Percentiles rank a stretch among this genome's conserved stretches.
Conservation (phyloP, 2,888 invertebrate species). For the Autographa gamma region DNA sequence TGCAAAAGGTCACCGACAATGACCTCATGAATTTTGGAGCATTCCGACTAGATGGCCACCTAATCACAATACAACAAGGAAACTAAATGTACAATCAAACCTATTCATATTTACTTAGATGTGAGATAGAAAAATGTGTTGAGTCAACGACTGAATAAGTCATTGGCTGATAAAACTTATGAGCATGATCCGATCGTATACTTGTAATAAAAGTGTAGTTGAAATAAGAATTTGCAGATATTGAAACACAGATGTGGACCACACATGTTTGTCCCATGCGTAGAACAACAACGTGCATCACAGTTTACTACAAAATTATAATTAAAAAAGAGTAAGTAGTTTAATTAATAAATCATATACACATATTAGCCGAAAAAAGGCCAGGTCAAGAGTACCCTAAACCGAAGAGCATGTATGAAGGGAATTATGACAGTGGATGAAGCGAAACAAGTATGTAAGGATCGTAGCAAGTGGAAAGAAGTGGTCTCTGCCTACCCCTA, state of each 20-base stretch:
- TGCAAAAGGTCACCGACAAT: conserved; percentile 59
- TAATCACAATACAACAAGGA: conserved; percentile 57
- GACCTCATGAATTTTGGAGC: conserved; percentile 68
- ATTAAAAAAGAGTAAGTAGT: too few species aligned
- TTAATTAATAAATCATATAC: too few species aligned
- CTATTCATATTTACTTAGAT: conserved; percentile 51
- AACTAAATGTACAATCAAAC: conserved; percentile 19
- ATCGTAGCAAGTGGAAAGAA: too few species aligned
- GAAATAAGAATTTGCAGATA: background rate
- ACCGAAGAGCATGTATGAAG: too few species aligned
- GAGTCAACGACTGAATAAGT: conserved; percentile 27
- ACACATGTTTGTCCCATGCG: conserved; percentile 4
- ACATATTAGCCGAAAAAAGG: too few species aligned
- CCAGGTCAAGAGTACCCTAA: too few species aligned
- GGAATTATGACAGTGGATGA: too few species aligned
- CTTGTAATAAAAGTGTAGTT: background rate
- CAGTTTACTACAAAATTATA: background rate
- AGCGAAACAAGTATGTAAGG: too few species aligned
- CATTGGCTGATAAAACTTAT: conserved; percentile 15
- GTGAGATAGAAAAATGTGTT: conserved; percentile 40
- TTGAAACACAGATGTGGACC: background rate
- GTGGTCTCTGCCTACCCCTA: too few species aligned
- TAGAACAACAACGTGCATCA: background rate
- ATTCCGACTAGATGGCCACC: conserved; percentile 57
- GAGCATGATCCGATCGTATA: background rate